phyloP scores from a whole-genome alignment of 2,888 invertebrate species.

The Ichneumoninae sp. region DNA sequence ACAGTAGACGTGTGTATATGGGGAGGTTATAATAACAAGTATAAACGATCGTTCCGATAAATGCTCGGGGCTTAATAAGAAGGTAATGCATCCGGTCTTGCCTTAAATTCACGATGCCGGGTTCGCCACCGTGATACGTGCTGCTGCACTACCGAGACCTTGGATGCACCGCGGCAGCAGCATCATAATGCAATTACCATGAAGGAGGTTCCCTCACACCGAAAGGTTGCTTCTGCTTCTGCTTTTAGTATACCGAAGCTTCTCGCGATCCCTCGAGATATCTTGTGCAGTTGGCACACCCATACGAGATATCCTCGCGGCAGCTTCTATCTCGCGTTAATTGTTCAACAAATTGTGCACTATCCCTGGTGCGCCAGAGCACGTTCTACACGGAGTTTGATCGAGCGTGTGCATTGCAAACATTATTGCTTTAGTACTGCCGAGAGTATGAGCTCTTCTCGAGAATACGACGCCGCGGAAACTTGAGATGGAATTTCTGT shows the following conservation, averaged over 20 bases:
- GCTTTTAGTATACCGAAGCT: slow-evolving; percentile 19
- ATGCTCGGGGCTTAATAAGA: slow-evolving; percentile 57
- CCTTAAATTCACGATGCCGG: slow-evolving; percentile 47
- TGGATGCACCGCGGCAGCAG: slow-evolving; percentile 30
- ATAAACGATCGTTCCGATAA: slow-evolving; percentile 58
- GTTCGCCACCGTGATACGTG: slow-evolving; percentile 46
- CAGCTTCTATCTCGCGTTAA: slow-evolving; percentile 57
- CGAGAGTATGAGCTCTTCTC: slow-evolving; percentile 11
- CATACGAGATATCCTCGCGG: slow-evolving; percentile 19
- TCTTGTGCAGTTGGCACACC: slow-evolving; percentile 13
- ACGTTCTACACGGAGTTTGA: slow-evolving; percentile 18
- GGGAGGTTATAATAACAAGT: slow-evolving; percentile 45
- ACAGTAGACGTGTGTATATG: neutral
- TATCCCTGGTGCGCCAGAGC: slow-evolving; percentile 24
- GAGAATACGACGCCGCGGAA: slow-evolving; percentile 22
- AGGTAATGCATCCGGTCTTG: slow-evolving; percentile 57
- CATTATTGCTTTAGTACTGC: neutral
- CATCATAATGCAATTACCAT: slow-evolving; percentile 48
- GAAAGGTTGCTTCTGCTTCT: slow-evolving; percentile 5
- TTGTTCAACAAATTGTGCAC: slow-evolving; percentile 66
- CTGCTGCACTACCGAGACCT: slow-evolving; percentile 34
- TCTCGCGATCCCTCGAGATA: slow-evolving; percentile 37
- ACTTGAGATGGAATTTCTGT: slow-evolving; percentile 31
- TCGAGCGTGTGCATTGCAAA: slow-evolving; percentile 37
- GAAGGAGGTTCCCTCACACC: slow-evolving; percentile 28